These are phyloP conservation scores for Gulo gulo DNA, from an alignment of 2,113 vertebrate species.

Conservation along the genomic window DNA sequence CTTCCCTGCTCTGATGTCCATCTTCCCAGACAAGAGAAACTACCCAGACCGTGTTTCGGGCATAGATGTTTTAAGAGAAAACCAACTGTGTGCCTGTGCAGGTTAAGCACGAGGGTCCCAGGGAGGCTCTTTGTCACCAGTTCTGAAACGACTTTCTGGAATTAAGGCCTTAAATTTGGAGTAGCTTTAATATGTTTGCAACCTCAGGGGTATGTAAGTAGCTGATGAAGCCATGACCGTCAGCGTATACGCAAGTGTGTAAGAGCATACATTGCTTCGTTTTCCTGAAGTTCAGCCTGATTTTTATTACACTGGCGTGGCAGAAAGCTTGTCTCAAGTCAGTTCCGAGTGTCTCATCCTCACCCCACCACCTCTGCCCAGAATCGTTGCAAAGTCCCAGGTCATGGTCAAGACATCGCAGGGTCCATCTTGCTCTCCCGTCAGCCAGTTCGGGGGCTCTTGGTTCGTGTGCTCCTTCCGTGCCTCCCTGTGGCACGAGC, in stretches of 20 bases:
- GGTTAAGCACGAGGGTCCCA: not conserved
- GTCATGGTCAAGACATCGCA: not conserved
- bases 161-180: not conserved
- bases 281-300: constrained; percentile 34
- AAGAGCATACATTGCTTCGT: not conserved
- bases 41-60: not conserved
- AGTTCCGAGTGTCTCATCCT: not conserved
- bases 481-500: too few relatives aligned
- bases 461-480: not conserved
- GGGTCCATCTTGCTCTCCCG: not conserved
- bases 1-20: rapidly evolving
- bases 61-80: not conserved
- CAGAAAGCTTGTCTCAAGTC: not conserved
- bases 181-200: not conserved
- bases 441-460: not conserved
- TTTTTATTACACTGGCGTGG: not conserved
- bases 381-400: not conserved
- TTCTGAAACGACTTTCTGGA: not conserved
- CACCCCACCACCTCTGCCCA: not conserved
- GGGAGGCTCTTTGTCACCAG: not conserved
- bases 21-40: not conserved
- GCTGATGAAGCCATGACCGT: not conserved
- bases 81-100: not conserved
- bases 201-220: not conserved
- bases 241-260: not conserved